Conservation (phyloP, 2,888 invertebrate species). For the Rugalucina vietnamica region DNA sequence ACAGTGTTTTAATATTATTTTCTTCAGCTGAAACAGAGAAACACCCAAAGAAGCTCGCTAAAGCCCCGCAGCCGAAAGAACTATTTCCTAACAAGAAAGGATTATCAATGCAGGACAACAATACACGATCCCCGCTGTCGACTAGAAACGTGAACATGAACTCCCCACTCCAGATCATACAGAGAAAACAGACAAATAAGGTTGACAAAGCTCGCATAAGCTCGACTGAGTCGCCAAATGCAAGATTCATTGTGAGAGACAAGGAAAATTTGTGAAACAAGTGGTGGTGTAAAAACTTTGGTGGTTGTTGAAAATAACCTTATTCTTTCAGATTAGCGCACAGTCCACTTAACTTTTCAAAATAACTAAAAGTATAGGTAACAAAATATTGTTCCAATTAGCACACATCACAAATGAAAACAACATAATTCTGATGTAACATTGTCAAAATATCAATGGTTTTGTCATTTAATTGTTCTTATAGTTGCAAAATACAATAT, state of each 20-base stretch:
- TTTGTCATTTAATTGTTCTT: too few species aligned
- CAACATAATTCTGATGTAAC: too few species aligned
- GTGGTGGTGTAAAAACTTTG: not conserved
- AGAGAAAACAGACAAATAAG: constrained; percentile 72
- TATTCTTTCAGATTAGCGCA: too few species aligned
- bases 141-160: constrained; percentile 70
- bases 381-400: too few species aligned
- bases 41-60: constrained; percentile 52
- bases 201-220: constrained; percentile 65
- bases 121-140: constrained; percentile 70
- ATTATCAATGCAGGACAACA: constrained; percentile 33
- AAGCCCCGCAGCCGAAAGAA: constrained; percentile 68
- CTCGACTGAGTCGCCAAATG: constrained; percentile 50
- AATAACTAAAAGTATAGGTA: too few species aligned
- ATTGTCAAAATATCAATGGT: too few species aligned
- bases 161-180: constrained; percentile 74
- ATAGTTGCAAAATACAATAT: too few species aligned
- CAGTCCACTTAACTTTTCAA: too few species aligned
- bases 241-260: constrained; percentile 59
- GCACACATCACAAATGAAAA: too few species aligned
- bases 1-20: too few species aligned
- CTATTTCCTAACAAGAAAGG: constrained; percentile 58
- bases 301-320: not conserved
- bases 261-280: constrained; percentile 58
- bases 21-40: constrained; percentile 37